Conservation (phyloP, 2,797 vertebrate genomes). For the Lepidocolaptes lacrymiger region DNA sequence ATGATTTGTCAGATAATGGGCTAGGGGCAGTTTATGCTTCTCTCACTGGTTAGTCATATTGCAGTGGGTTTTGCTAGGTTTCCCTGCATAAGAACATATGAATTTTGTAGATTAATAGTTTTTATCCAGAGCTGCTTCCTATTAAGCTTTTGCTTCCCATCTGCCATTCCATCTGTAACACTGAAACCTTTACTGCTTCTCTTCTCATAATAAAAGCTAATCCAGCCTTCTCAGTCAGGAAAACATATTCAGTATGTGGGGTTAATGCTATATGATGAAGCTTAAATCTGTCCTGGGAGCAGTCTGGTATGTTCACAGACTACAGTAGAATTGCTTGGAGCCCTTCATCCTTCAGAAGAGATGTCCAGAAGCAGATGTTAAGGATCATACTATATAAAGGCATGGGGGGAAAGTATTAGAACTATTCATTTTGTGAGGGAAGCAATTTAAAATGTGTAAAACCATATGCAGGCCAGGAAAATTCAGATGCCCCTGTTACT, state of each 20-base stretch:
- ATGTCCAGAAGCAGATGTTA: not conserved
- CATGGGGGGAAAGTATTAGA: not conserved
- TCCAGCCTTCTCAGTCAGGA: slow-evolving; percentile 27
- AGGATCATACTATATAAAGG: not conserved
- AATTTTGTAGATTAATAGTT: slow-evolving; percentile 73
- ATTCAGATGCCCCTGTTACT: not conserved
- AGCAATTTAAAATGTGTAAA: not conserved
- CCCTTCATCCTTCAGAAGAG: not conserved
- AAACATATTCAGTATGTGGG: not conserved
- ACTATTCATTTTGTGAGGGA: not conserved
- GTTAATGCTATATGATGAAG: slow-evolving; percentile 11
- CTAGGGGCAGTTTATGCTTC: not conserved
- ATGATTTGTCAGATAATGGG: not conserved
- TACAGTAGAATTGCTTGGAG: not conserved
- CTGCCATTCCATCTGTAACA: slow-evolving; percentile 76
- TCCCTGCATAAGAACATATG: slow-evolving; percentile 56
- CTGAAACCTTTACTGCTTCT: slow-evolving; percentile 38
- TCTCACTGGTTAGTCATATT: slow-evolving; percentile 13
- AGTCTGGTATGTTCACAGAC: not conserved
- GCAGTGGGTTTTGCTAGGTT: slow-evolving; percentile 41
- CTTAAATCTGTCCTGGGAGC: not conserved
- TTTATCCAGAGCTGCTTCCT: slow-evolving; percentile 67
- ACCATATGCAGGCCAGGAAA: not conserved
- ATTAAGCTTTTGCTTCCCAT: slow-evolving; percentile 70
- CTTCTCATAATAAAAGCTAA: slow-evolving; percentile 52